Evolutionary conservation across 2,113 vertebrate species (phyloP).

Genomic region (Euleptes europaea): DNA sequence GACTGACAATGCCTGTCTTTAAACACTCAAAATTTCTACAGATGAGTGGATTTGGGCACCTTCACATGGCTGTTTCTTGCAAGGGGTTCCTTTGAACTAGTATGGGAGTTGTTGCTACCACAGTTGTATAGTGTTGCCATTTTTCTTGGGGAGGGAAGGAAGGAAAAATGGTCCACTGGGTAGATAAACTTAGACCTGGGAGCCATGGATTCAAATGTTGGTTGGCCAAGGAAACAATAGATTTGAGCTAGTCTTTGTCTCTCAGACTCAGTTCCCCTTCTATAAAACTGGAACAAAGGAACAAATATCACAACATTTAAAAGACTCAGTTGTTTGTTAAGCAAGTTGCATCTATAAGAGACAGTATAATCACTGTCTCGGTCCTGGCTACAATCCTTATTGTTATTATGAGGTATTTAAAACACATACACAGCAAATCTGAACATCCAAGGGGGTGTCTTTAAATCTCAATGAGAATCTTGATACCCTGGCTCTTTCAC

Average conservation of each 20-base stretch:
- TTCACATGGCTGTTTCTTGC: not conserved
- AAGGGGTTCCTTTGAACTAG: not conserved
- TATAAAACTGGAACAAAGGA: not conserved
- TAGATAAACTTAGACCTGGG: not conserved
- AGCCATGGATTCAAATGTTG: not conserved
- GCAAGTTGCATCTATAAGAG: no score
- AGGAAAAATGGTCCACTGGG: not conserved
- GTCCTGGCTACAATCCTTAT: not conserved
- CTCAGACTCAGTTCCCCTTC: not conserved
- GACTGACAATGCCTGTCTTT: not conserved
- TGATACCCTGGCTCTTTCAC: no score
- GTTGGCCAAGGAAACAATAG: not conserved
- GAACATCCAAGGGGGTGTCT: not conserved
- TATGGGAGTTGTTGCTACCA: not conserved
- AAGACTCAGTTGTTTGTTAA: no score
- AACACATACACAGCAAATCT: not conserved
- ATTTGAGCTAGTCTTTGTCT: not conserved
- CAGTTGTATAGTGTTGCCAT: not conserved
- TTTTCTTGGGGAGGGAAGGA: not conserved
- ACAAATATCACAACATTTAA: no score
- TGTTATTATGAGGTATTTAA: not conserved
- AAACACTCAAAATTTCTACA: not conserved
- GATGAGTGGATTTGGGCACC: not conserved
- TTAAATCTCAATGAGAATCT: not conserved
- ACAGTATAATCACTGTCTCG: no score